Percentiles rank a stretch among this genome's conserved stretches.
These are phyloP conservation scores for Branchinecta lynchi DNA, from an alignment of 1,140 invertebrate genomes.

Conservation along the genomic window DNA sequence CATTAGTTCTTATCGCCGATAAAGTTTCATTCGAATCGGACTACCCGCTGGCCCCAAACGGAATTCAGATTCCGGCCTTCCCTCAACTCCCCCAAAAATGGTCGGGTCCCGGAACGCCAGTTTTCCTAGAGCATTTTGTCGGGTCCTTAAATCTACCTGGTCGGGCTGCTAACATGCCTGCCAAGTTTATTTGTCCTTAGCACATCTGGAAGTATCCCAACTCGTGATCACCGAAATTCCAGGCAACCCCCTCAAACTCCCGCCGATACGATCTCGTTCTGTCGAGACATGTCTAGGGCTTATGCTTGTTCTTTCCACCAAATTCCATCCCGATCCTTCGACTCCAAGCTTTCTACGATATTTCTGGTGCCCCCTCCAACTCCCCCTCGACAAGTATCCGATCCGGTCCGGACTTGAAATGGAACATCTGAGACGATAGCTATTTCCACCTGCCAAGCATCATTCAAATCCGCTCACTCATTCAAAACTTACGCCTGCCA, in stretches of 20 bases:
- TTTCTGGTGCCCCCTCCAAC: neutral
- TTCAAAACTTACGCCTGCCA: neutral
- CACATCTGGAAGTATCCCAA: too few species aligned
- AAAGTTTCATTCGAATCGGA: too few species aligned
- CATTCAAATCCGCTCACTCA: neutral
- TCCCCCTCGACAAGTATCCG: neutral
- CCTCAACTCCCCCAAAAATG: too few species aligned
- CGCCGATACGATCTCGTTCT: neutral
- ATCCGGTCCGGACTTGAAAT: slow-evolving; percentile 1
- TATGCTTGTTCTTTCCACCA: neutral
- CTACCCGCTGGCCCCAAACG: too few species aligned
- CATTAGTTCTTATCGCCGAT: too few species aligned
- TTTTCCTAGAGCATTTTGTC: too few species aligned
- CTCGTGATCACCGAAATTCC: too few species aligned
- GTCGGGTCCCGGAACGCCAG: too few species aligned
- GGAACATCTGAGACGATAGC: neutral
- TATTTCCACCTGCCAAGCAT: neutral
- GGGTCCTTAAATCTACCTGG: too few species aligned
- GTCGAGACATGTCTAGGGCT: neutral
- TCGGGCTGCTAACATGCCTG: too few species aligned
- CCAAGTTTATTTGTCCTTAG: too few species aligned
- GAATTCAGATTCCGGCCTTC: too few species aligned
- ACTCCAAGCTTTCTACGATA: neutral
- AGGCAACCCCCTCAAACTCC: neutral
- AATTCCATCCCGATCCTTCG: slow-evolving; percentile 4